These are phyloP conservation scores for Pseudomyrmex concolor DNA, from an alignment of 1,140 invertebrate genomes.

Conservation along the genomic window DNA sequence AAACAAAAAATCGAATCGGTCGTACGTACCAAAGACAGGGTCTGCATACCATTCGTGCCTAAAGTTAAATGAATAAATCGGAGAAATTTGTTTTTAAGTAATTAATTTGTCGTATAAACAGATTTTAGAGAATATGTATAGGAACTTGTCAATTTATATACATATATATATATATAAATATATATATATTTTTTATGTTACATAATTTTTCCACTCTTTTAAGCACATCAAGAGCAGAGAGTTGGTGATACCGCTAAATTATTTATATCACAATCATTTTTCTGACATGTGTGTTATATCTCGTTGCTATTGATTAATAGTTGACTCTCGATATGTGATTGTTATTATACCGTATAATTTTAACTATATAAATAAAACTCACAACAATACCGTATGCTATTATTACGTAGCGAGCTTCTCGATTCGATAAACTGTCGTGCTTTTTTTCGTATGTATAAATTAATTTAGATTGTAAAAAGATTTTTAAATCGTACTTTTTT, in stretches of 20 bases:
- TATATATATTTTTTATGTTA: constrained; percentile 85
- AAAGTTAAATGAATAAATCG: constrained; percentile 83
- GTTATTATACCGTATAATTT: constrained; percentile 84
- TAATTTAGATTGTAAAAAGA: constrained; percentile 58
- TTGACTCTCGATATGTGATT: constrained; percentile 86
- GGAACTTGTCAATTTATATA: constrained; percentile 84
- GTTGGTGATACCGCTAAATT: constrained; percentile 84
- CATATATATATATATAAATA: constrained; percentile 80
- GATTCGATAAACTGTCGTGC: constrained; percentile 62
- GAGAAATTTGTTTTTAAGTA: constrained; percentile 82
- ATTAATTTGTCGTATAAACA: constrained; percentile 82
- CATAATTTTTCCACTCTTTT: constrained; percentile 84
- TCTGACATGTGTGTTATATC: constrained; percentile 84
- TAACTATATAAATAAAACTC: constrained; percentile 83
- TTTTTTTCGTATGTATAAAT: constrained; percentile 69
- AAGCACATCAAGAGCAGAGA: constrained; percentile 77
- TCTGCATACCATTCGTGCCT: constrained; percentile 86
- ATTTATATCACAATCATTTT: constrained; percentile 83
- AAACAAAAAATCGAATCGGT: constrained; percentile 78
- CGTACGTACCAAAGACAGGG: constrained; percentile 86
- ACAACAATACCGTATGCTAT: constrained; percentile 54
- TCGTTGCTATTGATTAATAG: constrained; percentile 83
- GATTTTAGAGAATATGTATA: constrained; percentile 85
- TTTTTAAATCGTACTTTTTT: not conserved
- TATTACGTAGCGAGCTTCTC: constrained; percentile 67